Percentiles rank a stretch among this genome's conserved stretches.
These are phyloP conservation scores for Linyphia triangularis DNA, from an alignment of 2,888 invertebrate species.

Conservation along the genomic window DNA sequence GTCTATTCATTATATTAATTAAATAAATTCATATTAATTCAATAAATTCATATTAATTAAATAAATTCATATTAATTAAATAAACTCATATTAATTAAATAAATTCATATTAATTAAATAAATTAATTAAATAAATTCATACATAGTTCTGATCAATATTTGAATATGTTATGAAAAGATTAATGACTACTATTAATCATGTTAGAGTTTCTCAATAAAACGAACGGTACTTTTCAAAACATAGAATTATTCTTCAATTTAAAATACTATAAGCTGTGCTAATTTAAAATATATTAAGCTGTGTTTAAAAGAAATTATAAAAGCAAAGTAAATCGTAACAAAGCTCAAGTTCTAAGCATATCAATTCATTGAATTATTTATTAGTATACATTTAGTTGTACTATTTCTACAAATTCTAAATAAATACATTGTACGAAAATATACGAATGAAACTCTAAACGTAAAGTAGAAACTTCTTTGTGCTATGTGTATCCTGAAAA, in stretches of 20 bases:
- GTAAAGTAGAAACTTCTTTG: constrained; percentile 39
- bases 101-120: too few species aligned
- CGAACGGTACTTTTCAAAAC: not conserved
- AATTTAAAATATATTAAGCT: not conserved
- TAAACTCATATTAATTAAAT: too few species aligned
- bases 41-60: too few species aligned
- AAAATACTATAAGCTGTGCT: too few species aligned
- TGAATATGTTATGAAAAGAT: not conserved
- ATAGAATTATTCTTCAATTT: not conserved
- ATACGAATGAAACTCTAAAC: not conserved
- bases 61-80: too few species aligned
- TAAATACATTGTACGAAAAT: not conserved
- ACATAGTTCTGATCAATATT: not conserved
- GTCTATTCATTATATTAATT: too few species aligned
- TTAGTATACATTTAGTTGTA: constrained; percentile 23
- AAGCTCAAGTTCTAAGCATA: not conserved
- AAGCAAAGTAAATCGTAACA: not conserved
- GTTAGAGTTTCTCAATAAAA: not conserved
- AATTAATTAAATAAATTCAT: too few species aligned
- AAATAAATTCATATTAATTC: too few species aligned
- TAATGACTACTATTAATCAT: not conserved
- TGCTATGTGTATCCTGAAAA: constrained; percentile 41
- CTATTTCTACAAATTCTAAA: constrained; percentile 31
- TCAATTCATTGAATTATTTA: constrained; percentile 31
- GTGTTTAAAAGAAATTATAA: not conserved